Percentiles rank a stretch among this genome's conserved stretches.
Evolutionary conservation across 2,113 vertebrate genomes (phyloP).

Genomic region (Microtus oregoni): DNA sequence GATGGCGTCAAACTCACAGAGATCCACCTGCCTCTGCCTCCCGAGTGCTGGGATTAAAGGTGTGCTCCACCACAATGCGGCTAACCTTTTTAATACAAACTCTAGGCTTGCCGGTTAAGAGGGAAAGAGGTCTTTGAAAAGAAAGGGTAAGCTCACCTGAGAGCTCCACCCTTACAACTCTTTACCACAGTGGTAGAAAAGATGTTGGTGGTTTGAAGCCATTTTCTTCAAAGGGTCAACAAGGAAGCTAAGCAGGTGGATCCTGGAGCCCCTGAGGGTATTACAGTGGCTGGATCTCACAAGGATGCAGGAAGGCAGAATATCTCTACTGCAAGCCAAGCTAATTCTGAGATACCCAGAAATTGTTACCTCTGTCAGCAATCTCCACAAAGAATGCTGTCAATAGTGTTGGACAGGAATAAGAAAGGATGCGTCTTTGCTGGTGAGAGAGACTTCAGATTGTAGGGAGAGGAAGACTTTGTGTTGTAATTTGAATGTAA

Average conservation of each 20-base stretch:
- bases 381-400: not conserved
- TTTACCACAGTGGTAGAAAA: not conserved
- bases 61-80: rapidly evolving
- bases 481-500: not conserved
- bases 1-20: too few relatives aligned
- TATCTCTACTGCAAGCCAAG: not conserved
- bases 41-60: not conserved
- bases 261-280: too few relatives aligned
- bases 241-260: not conserved
- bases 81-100: not conserved
- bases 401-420: not conserved
- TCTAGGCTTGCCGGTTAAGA: not conserved
- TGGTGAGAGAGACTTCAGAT: not conserved
- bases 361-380: not conserved
- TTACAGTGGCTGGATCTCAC: not conserved
- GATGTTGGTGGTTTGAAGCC: not conserved
- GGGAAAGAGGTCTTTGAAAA: not conserved
- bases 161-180: not conserved
- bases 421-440: not conserved
- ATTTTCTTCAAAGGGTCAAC: not conserved
- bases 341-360: not conserved
- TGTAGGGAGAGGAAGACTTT: not conserved
- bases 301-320: not conserved
- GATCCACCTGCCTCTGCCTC: too few relatives aligned
- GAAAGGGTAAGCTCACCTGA: not conserved